Conservation (phyloP, 2,797 vertebrate genomes). For the Threskiornis aethiopicus region DNA sequence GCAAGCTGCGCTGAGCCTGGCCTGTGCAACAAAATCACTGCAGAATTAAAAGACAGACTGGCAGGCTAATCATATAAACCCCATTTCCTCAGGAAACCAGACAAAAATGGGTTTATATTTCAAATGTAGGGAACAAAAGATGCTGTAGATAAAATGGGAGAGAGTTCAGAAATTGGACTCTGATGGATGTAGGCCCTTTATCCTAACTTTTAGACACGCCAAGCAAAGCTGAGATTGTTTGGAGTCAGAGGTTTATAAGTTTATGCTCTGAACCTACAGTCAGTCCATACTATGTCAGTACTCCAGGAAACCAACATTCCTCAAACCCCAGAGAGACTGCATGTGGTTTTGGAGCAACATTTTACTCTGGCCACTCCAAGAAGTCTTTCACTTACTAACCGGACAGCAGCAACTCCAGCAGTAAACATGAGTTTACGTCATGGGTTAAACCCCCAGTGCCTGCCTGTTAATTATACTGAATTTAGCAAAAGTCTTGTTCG, state of each 20-base stretch:
- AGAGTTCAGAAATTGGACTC: not conserved
- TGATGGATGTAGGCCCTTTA: not conserved
- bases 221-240: not conserved
- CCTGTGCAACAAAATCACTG: not conserved
- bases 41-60: not conserved
- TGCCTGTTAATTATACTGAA: not conserved
- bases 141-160: not conserved
- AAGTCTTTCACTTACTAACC: constrained; percentile 11
- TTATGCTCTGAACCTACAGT: not conserved
- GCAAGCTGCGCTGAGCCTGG: not conserved
- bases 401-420: not conserved
- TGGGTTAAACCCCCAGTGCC: not conserved
- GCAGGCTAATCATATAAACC: not conserved
- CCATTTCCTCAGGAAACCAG: not conserved
- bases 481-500: not conserved
- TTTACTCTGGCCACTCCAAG: not conserved
- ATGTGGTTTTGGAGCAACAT: not conserved
- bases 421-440: not conserved
- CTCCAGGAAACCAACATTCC: constrained; percentile 44
- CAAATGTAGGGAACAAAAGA: not conserved
- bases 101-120: not conserved
- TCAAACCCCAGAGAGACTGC: not conserved
- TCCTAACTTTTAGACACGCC: not conserved
- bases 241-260: not conserved
- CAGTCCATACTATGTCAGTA: not conserved